Evolutionary conservation across 53 echinoderm and acorn worm species (phyloP).

Genomic region (Echinarachnius parma): DNA sequence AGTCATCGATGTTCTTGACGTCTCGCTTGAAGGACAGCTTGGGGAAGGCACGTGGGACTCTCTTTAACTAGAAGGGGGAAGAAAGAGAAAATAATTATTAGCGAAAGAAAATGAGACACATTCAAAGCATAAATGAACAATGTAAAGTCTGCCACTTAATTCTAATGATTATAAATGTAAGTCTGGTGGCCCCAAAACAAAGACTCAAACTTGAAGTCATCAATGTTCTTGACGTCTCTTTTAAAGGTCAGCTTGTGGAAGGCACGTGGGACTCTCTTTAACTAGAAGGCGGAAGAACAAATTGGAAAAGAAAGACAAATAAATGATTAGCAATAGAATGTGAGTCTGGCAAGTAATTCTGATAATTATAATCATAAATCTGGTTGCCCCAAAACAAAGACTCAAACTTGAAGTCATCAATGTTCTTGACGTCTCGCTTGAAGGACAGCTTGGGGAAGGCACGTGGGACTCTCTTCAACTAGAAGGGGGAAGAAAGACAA

Average conservation of each 20-base stretch:
- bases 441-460: constrained; percentile 84
- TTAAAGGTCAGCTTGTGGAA: constrained; percentile 87
- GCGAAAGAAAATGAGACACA: not conserved
- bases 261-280: constrained; percentile 71
- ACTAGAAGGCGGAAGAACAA: constrained; percentile 50
- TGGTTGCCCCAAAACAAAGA: too few relatives aligned
- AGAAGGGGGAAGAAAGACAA: constrained; percentile 7
- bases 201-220: constrained; percentile 96
- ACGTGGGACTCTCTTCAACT: constrained; percentile 76
- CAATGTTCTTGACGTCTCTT: constrained; percentile 77
- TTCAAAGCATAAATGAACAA: not conserved
- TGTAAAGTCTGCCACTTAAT: too few relatives aligned
- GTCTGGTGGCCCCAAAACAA: too few relatives aligned
- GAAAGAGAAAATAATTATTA: too few relatives aligned
- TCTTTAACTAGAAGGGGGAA: constrained; percentile 61
- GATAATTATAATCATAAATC: too few relatives aligned
- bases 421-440: constrained; percentile 76
- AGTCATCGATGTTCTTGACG: constrained; percentile 90
- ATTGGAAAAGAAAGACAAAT: too few relatives aligned
- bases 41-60: constrained; percentile 78
- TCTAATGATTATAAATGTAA: too few relatives aligned
- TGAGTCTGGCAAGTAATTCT: too few relatives aligned
- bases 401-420: constrained; percentile 96
- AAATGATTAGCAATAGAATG: too few relatives aligned
- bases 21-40: constrained; percentile 75